These are phyloP conservation scores for Heliornis fulica DNA, from an alignment of 2,113 vertebrate genomes.

Conservation along the genomic window DNA sequence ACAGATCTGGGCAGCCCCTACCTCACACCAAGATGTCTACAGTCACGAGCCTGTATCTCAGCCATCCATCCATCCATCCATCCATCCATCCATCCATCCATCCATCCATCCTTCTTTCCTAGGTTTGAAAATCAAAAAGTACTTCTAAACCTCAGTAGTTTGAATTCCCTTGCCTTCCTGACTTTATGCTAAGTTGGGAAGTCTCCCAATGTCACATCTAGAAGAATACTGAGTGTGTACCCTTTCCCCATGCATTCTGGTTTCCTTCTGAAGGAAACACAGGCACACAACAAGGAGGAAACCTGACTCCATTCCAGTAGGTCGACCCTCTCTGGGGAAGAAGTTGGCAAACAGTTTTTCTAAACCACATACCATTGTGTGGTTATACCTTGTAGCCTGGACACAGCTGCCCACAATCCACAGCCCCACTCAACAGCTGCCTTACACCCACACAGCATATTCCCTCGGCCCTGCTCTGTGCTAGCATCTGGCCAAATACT, in stretches of 20 bases:
- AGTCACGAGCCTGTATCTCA: neutral
- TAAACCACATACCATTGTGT: neutral
- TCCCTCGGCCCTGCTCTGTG: neutral
- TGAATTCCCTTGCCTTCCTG: neutral
- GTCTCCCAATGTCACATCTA: neutral
- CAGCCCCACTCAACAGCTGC: neutral
- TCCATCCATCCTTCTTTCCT: neutral
- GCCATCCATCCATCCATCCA: too few species aligned
- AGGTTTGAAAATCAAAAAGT: neutral
- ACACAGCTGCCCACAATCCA: neutral
- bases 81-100: too few species aligned
- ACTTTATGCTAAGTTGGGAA: neutral
- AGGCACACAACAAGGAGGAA: neutral
- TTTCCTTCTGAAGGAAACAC: neutral
- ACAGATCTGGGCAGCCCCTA: neutral
- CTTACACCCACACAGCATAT: neutral
- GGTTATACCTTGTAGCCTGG: neutral
- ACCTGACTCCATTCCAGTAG: neutral
- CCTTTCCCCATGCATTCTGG: neutral
- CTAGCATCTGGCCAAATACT: neutral
- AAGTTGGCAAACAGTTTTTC: neutral
- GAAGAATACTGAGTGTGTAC: neutral
- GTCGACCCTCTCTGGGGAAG: accelerated
- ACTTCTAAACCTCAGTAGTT: neutral
- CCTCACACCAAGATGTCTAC: neutral